phyloP scores from a whole-genome alignment of 1,140 invertebrate genomes.

The Formica selysi region DNA sequence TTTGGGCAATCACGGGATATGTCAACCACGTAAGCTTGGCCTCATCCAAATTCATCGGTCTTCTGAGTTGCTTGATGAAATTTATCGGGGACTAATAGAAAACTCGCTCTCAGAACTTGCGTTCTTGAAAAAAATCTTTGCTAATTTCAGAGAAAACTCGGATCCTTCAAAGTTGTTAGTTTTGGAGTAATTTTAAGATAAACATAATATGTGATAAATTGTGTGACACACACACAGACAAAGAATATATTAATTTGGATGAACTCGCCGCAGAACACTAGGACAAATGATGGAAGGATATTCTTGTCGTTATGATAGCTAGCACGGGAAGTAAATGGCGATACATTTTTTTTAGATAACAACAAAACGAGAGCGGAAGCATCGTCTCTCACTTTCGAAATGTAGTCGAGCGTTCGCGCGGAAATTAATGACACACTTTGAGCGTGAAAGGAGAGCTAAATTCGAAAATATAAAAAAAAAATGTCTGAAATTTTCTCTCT shows the following conservation, averaged over 20 bases:
- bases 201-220: neutral
- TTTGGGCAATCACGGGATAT: conserved; percentile 26
- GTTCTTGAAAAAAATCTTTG: neutral
- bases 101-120: neutral
- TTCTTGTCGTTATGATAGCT: neutral
- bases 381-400: conserved; percentile 49
- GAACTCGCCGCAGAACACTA: neutral
- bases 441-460: conserved; percentile 35
- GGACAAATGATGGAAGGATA: neutral
- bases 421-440: conserved; percentile 50
- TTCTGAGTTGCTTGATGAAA: neutral
- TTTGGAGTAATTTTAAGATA: neutral
- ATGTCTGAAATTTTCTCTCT: neutral
- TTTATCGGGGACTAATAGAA: neutral
- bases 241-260: neutral
- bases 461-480: neutral
- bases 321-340: neutral
- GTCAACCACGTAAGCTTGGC: conserved; percentile 57
- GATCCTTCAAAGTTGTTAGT: neutral
- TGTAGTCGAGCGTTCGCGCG: conserved; percentile 9
- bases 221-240: too few species aligned
- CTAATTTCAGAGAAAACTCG: neutral
- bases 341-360: neutral
- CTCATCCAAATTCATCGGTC: conserved; percentile 26
- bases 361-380: conserved; percentile 53